Conservation (phyloP, 2,888 invertebrate species). For the Tromatobia lineatoria region DNA sequence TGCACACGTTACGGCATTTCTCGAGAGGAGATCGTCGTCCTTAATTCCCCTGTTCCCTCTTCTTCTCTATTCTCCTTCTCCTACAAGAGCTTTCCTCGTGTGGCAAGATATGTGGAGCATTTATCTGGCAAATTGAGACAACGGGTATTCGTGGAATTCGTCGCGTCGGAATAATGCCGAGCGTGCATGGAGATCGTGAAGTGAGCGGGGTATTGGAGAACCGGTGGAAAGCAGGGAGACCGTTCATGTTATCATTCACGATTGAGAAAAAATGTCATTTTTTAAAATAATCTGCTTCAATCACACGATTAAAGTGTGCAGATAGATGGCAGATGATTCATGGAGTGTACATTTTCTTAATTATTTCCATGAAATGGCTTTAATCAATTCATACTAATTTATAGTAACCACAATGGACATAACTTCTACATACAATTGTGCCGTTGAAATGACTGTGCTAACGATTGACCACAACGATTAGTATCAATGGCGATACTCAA, state of each 20-base stretch:
- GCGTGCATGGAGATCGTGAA: conserved; percentile 37
- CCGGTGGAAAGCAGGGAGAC: background rate
- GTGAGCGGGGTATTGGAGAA: conserved; percentile 21
- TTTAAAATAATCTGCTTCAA: background rate
- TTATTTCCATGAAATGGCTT: too few species aligned
- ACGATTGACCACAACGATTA: too few species aligned
- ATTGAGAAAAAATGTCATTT: conserved; percentile 10
- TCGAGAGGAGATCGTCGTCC: conserved; percentile 41
- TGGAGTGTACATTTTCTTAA: too few species aligned
- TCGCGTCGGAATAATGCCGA: conserved; percentile 59
- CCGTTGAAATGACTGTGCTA: too few species aligned
- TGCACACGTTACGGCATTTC: conserved; percentile 39
- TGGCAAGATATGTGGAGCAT: conserved; percentile 66
- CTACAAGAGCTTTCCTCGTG: conserved; percentile 44
- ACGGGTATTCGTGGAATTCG: conserved; percentile 66
- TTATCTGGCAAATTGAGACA: conserved; percentile 70
- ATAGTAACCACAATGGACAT: too few species aligned
- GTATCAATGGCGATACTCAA: too few species aligned
- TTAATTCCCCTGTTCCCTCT: background rate
- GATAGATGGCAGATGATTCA: too few species aligned
- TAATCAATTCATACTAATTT: too few species aligned
- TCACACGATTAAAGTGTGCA: background rate
- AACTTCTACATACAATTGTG: too few species aligned
- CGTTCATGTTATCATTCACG: conserved; percentile 10
- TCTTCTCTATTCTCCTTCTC: conserved; percentile 32